Evolutionary conservation across 1,140 invertebrate species (phyloP).

Genomic region (Macrobrachium nipponense): DNA sequence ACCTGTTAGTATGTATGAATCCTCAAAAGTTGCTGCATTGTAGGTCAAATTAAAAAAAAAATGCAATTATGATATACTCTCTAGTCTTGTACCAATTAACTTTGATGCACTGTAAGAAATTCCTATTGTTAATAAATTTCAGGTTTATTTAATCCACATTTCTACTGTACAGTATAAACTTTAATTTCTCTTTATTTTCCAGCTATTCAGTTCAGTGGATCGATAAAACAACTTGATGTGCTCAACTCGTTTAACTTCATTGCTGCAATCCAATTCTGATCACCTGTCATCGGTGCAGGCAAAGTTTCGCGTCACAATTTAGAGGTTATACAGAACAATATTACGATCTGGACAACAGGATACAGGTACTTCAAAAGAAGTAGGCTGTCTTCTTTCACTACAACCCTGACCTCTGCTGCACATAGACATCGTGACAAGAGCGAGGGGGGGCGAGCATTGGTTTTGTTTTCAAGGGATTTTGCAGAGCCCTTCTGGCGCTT

Average conservation of each 20-base stretch:
- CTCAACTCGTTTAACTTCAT: slow-evolving; percentile 81
- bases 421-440: too few relatives aligned
- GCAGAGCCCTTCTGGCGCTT: too few relatives aligned
- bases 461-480: too few relatives aligned
- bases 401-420: too few relatives aligned
- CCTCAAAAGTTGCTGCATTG: too few relatives aligned
- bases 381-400: background rate
- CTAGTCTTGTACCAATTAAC: too few relatives aligned
- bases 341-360: slow-evolving; percentile 79
- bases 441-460: too few relatives aligned
- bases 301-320: slow-evolving; percentile 81
- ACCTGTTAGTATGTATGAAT: too few relatives aligned
- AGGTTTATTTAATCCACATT: slow-evolving; percentile 6
- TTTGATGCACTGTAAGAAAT: background rate
- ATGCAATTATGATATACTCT: too few relatives aligned
- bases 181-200: slow-evolving; percentile 68
- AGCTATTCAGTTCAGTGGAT: slow-evolving; percentile 88
- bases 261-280: slow-evolving; percentile 81
- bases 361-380: slow-evolving; percentile 71
- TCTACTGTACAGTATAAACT: background rate
- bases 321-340: slow-evolving; percentile 79
- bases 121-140: background rate
- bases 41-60: too few relatives aligned
- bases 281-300: slow-evolving; percentile 84
- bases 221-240: slow-evolving; percentile 84